Evolutionary conservation across 2,888 invertebrate genomes (phyloP).

Genomic region (Brenthis hecate): DNA sequence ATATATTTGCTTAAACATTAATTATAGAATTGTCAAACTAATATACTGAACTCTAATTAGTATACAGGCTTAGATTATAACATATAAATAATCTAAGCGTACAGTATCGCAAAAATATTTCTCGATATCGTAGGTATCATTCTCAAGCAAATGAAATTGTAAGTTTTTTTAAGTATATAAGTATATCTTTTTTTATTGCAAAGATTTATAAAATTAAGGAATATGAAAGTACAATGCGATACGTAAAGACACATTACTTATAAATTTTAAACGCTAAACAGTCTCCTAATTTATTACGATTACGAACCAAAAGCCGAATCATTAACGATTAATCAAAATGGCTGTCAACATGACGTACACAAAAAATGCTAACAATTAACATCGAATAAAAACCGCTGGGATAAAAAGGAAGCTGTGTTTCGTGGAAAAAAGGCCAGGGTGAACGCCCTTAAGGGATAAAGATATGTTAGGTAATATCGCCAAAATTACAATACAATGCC

Average conservation of each 20-base stretch:
- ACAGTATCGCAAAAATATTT: no score
- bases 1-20: no score
- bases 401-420: conserved; percentile 63
- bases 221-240: conserved; percentile 2
- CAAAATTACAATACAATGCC: conserved; percentile 48
- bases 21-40: no score
- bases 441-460: conserved; percentile 65
- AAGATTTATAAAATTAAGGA: neutral
- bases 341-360: conserved; percentile 57
- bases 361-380: conserved; percentile 68
- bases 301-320: conserved; percentile 42
- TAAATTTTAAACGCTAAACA: conserved; percentile 30
- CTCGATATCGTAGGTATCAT: neutral
- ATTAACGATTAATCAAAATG: conserved; percentile 68
- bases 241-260: conserved; percentile 12
- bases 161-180: neutral
- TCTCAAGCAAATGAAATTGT: conserved; percentile 2
- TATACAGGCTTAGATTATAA: no score
- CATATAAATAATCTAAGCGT: no score
- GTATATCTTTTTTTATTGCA: neutral
- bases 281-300: conserved; percentile 35
- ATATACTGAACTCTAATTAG: no score
- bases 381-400: conserved; percentile 59
- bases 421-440: conserved; percentile 65
- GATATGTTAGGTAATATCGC: conserved; percentile 40